Percentiles rank a stretch among this genome's conserved stretches.
These are phyloP conservation scores for Thaleichthys pacificus DNA, from an alignment of 2,797 vertebrate genomes.

Conservation along the genomic window DNA sequence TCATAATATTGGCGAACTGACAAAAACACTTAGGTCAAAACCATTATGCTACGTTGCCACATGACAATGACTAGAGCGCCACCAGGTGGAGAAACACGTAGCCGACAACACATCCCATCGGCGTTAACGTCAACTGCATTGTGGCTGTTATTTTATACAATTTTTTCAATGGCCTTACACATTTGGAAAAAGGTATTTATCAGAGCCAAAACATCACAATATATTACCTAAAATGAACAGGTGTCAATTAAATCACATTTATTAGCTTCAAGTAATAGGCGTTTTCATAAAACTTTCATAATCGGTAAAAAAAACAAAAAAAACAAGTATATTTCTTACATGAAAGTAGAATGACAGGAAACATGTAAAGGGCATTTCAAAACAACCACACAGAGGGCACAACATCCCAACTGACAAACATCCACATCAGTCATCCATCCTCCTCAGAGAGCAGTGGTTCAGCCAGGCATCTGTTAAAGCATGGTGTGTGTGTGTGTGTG, in stretches of 20 bases:
- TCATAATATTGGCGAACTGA: no score
- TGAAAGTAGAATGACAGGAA: background rate
- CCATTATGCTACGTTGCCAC: no score
- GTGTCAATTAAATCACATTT: background rate
- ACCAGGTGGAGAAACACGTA: background rate
- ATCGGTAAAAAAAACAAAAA: background rate
- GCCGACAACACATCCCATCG: no score
- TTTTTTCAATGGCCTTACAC: no score
- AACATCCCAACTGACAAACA: background rate
- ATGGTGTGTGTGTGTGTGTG: background rate
- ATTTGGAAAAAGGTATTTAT: no score
- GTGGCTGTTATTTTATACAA: background rate
- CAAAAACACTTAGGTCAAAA: no score
- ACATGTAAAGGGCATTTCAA: background rate
- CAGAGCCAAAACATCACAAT: background rate
- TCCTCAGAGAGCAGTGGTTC: background rate
- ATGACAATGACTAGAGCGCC: background rate
- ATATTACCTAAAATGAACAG: background rate
- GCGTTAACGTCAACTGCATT: background rate
- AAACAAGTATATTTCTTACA: conserved; percentile 5
- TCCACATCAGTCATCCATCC: background rate
- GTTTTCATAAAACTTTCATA: conserved; percentile 2
- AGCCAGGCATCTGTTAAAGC: background rate
- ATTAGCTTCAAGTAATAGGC: conserved; percentile 5
- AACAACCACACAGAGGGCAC: background rate